Percentiles rank a stretch among this genome's conserved stretches.
Evolutionary conservation across 2,888 invertebrate species (phyloP).

Genomic region (Eupithecia exiguata): DNA sequence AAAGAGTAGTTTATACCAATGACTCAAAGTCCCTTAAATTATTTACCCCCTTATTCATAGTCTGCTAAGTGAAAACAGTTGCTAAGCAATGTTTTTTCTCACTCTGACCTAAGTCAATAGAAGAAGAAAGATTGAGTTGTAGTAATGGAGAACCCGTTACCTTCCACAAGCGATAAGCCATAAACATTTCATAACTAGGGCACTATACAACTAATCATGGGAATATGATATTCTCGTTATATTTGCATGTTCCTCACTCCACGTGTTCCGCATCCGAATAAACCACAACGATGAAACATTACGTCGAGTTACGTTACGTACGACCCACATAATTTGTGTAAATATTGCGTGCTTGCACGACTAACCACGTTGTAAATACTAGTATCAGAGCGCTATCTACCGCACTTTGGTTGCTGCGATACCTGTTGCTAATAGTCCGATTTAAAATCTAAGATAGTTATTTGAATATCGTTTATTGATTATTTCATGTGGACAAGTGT

Average conservation of each 20-base stretch:
- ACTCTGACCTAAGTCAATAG: too few species aligned
- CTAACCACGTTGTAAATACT: constrained; percentile 10
- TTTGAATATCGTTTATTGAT: too few species aligned
- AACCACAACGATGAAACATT: constrained; percentile 13
- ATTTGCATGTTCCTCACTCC: not conserved
- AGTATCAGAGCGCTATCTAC: constrained; percentile 4
- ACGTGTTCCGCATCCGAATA: constrained; percentile 11
- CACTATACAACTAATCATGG: not conserved
- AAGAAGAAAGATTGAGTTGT: too few species aligned
- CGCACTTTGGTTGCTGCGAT: not conserved
- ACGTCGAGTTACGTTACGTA: constrained; percentile 9
- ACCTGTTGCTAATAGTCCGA: not conserved
- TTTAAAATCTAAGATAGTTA: too few species aligned
- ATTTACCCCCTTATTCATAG: too few species aligned
- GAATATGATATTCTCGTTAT: constrained; percentile 3
- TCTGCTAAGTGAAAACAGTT: too few species aligned
- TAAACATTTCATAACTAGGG: constrained; percentile 5
- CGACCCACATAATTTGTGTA: constrained; percentile 26
- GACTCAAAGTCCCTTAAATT: too few species aligned
- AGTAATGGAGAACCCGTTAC: too few species aligned
- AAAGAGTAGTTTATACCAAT: too few species aligned
- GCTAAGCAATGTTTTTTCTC: too few species aligned
- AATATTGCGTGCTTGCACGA: constrained; percentile 25
- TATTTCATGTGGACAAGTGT: too few species aligned
- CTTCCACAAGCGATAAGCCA: not conserved